A percentile compares a stretch with the other conserved stretches of the same genome.
phyloP scores from a whole-genome alignment of 2,113 vertebrate genomes.

The Elephantulus edwardii region DNA sequence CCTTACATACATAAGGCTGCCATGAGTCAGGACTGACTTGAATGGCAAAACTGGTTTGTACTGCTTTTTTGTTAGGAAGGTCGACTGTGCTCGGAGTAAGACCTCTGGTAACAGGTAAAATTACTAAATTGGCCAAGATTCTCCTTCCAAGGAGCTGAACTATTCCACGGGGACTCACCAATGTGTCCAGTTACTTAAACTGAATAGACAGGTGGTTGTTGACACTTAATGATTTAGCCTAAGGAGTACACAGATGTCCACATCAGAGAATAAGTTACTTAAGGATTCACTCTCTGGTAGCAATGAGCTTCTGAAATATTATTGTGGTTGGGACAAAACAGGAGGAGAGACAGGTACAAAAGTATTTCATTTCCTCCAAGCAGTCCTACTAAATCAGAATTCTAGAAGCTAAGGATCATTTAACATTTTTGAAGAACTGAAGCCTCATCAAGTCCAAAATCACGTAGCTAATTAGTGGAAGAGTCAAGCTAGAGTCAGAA shows the following conservation, averaged over 20 bases:
- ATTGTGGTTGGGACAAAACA: neutral
- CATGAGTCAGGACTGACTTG: neutral
- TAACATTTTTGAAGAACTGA: conserved; percentile 11
- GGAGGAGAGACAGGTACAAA: neutral
- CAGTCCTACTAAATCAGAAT: neutral
- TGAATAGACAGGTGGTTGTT: neutral
- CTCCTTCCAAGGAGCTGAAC: neutral
- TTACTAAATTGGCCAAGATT: neutral
- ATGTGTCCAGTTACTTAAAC: neutral
- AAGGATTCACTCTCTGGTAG: neutral
- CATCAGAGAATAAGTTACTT: neutral
- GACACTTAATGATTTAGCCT: neutral
- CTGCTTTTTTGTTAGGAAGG: neutral
- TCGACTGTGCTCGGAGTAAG: neutral
- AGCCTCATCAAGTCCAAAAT: neutral
- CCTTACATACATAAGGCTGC: neutral
- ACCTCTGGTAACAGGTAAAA: neutral
- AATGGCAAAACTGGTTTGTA: neutral
- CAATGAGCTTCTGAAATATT: neutral
- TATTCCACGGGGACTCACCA: neutral
- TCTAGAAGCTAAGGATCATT: conserved; percentile 33
- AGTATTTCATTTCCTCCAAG: neutral
- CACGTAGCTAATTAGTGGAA: neutral
- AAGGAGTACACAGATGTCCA: neutral
- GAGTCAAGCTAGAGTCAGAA: neutral